These are phyloP conservation scores for Hypsibius dujardini DNA, from an alignment of 1,140 invertebrate genomes.

Conservation along the genomic window DNA sequence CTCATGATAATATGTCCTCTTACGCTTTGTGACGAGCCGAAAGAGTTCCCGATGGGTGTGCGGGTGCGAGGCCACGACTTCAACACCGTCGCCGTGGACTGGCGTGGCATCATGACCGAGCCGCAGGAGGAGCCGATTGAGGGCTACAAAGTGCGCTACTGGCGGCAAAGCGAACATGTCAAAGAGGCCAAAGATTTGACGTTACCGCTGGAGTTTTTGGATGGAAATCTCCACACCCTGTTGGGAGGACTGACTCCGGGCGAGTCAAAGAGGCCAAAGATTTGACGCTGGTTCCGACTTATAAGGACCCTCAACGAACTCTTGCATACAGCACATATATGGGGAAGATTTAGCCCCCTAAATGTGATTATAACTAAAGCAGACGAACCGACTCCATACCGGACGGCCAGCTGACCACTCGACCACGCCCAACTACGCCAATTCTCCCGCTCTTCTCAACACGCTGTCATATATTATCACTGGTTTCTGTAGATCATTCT, in stretches of 20 bases:
- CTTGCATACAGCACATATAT: too few species aligned
- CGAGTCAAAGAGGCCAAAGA: slow-evolving; percentile 57
- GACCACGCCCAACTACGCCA: too few species aligned
- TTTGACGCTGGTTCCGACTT: slow-evolving; percentile 59
- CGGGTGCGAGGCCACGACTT: slow-evolving; percentile 13
- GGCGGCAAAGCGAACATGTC: slow-evolving; percentile 80
- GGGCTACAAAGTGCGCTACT: slow-evolving; percentile 77
- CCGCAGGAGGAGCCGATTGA: slow-evolving; percentile 74
- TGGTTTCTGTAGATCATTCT: too few species aligned
- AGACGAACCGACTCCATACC: too few species aligned
- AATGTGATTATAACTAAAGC: too few species aligned
- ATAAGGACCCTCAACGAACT: too few species aligned
- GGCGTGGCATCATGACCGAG: slow-evolving; percentile 61
- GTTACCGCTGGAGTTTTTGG: slow-evolving; percentile 40
- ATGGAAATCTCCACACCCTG: slow-evolving; percentile 53
- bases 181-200: slow-evolving; percentile 70
- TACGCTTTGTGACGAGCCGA: slow-evolving; percentile 19
- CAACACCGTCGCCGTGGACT: slow-evolving; percentile 64
- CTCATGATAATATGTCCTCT: too few species aligned
- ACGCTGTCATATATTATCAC: too few species aligned
- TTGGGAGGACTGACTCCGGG: slow-evolving; percentile 60
- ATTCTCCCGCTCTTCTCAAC: too few species aligned
- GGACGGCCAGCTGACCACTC: too few species aligned
- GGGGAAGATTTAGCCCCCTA: too few species aligned
- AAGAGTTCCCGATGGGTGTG: slow-evolving; percentile 21